Conservation (phyloP, 2,888 invertebrate species). For the Melanchra persicariae region DNA sequence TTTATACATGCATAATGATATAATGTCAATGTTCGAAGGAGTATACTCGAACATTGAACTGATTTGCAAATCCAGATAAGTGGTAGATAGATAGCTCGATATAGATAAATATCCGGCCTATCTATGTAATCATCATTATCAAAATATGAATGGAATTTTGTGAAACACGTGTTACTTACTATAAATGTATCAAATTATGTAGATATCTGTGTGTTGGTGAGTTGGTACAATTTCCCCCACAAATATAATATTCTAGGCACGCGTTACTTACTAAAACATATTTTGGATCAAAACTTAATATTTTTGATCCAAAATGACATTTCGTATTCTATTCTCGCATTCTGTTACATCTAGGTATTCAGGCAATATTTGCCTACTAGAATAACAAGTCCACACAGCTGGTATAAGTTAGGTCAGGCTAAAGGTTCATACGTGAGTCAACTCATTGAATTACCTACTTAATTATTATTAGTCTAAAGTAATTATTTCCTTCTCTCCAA, state of each 20-base stretch:
- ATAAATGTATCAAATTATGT: slow-evolving; percentile 5
- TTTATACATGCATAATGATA: background rate
- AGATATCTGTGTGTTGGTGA: slow-evolving; percentile 10
- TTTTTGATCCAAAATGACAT: slow-evolving; percentile 53
- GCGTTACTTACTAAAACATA: slow-evolving; percentile 57
- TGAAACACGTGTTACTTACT: background rate
- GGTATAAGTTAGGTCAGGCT: background rate
- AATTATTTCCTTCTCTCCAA: slow-evolving; percentile 21
- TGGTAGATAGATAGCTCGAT: background rate
- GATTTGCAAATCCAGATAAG: slow-evolving; percentile 1
- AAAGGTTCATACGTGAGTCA: background rate
- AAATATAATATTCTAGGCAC: slow-evolving; percentile 46
- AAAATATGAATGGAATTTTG: slow-evolving; percentile 4
- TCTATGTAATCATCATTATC: background rate
- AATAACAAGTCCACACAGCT: slow-evolving; percentile 7
- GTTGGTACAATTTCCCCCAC: slow-evolving; percentile 15
- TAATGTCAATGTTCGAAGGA: background rate
- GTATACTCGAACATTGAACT: background rate
- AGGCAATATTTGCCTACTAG: slow-evolving; percentile 19
- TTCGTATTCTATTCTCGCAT: slow-evolving; percentile 61
- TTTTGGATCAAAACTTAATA: slow-evolving; percentile 65
- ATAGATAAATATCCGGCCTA: background rate
- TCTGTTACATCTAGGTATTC: slow-evolving; percentile 27
- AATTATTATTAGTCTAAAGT: slow-evolving; percentile 17
- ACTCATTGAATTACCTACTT: slow-evolving; percentile 3